Conservation (phyloP, 1,140 invertebrate species). For the Drosophila mayri region DNA sequence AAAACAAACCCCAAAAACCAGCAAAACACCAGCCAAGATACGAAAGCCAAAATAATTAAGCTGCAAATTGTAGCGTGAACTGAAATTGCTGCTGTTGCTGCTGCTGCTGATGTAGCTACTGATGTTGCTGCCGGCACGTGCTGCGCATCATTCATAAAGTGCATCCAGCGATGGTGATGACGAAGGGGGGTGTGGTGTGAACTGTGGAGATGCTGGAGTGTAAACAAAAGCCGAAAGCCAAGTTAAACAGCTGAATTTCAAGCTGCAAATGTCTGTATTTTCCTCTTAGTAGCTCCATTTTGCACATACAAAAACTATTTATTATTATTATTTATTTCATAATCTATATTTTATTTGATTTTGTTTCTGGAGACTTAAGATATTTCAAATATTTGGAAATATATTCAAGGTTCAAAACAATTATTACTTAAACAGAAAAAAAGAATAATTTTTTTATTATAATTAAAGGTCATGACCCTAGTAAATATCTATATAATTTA, state of each 20-base stretch:
- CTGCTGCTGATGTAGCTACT: conserved; percentile 16
- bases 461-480: too few species aligned
- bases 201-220: conserved; percentile 53
- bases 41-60: conserved; percentile 56
- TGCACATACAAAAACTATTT: neutral
- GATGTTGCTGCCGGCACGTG: conserved; percentile 60
- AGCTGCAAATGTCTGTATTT: neutral
- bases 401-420: too few species aligned
- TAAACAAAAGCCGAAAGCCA: conserved; percentile 44
- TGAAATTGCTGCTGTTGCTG: conserved; percentile 24
- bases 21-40: conserved; percentile 17
- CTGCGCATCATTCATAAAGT: conserved; percentile 71
- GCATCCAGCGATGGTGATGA: conserved; percentile 27
- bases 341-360: neutral
- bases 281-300: neutral
- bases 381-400: too few species aligned
- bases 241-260: conserved; percentile 13
- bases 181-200: conserved; percentile 7
- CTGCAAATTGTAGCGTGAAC: conserved; percentile 71
- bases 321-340: too few species aligned
- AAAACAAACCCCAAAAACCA: conserved; percentile 24
- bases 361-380: too few species aligned
- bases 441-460: too few species aligned
- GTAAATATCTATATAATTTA: too few species aligned
- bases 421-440: too few species aligned